These are phyloP conservation scores for Zaprionus taronus DNA, from an alignment of 1,140 invertebrate genomes.

Conservation along the genomic window DNA sequence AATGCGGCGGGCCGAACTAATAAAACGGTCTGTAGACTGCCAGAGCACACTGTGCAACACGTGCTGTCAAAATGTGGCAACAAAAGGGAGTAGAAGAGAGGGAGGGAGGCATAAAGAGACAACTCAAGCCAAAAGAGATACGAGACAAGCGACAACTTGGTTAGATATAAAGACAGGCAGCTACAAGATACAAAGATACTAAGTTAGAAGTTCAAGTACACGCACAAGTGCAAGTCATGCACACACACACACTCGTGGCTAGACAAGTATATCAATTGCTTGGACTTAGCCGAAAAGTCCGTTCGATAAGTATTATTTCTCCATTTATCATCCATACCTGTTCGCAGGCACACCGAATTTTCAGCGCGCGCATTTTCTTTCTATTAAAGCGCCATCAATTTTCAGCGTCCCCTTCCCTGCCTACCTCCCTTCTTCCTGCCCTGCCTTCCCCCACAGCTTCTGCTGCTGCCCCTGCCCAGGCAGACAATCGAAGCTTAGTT, in stretches of 20 bases:
- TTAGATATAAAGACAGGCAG: neutral
- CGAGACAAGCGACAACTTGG: neutral
- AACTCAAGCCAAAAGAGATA: neutral
- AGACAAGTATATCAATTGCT: constrained; percentile 33
- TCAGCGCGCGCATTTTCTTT: constrained; percentile 59
- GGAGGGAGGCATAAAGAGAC: neutral
- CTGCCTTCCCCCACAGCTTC: neutral
- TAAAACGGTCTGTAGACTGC: constrained; percentile 4
- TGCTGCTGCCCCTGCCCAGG: neutral
- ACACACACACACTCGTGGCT: neutral
- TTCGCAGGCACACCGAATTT: constrained; percentile 50
- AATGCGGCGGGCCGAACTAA: neutral
- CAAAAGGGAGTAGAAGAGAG: constrained; percentile 34
- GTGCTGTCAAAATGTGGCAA: constrained; percentile 35
- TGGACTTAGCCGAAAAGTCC: constrained; percentile 49
- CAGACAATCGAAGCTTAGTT: constrained; percentile 42
- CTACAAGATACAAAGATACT: neutral
- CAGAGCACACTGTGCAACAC: neutral
- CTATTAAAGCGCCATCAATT: constrained; percentile 74
- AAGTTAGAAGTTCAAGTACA: constrained; percentile 8
- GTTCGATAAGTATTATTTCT: constrained; percentile 73
- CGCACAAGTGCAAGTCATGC: constrained; percentile 15
- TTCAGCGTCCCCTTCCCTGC: constrained; percentile 37
- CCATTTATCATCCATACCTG: constrained; percentile 78
- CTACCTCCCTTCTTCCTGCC: neutral